Base-by-base conservation (phyloP, 2,888 invertebrate genomes). In the Microctonus aethiopoides region DNA sequence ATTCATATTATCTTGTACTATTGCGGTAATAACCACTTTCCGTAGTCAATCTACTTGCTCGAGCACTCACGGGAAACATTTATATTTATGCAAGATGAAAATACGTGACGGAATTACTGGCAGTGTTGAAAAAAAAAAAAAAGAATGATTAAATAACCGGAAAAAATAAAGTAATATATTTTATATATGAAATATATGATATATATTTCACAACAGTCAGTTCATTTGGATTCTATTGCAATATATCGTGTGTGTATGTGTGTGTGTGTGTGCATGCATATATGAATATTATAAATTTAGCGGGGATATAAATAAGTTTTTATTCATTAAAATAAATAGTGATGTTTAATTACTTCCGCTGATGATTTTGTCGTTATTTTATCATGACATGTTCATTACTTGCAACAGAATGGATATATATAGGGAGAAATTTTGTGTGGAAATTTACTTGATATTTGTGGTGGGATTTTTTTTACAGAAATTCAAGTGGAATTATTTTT, bases 1-100 rank as follows among this genome's bases (percentile, higher is more conserved):
- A 26, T 67, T 34, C 34, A 36, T 51, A 54, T 36, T 36, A 26
- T 24, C 16, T 46, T 5, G 46, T n/a, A 46, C 16, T 16, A 46
- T 16, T 46, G 46, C 20, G 56, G 59, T 69, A 64, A 64, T 69
- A 63, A 57, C 64, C 63, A 69, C 63, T 69, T 69, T 69, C 68
- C 59, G 68, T 63, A 57, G 59, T 68, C 62, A 41, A 65, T 56
- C 54, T 54, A 54, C 68, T 62, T 56, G 57, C 56, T 34, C 60
- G 65, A 54, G 62, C 52, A 61, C 32, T 41, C 16, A 65, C 51
- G 68, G 63, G 59, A 69, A 69, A 69, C 64, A 59, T 69, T 63
- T 64, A 69, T 57, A 69, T 69, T 69, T 69, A 69, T 69, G 59
- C 51, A 51, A 59, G 62, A 70, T 65, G n/a, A 70, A 66, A 70